Percentiles rank a stretch among this genome's conserved stretches.
Evolutionary conservation across 1,140 invertebrate genomes (phyloP).

Genomic region (Chymomyza costata): DNA sequence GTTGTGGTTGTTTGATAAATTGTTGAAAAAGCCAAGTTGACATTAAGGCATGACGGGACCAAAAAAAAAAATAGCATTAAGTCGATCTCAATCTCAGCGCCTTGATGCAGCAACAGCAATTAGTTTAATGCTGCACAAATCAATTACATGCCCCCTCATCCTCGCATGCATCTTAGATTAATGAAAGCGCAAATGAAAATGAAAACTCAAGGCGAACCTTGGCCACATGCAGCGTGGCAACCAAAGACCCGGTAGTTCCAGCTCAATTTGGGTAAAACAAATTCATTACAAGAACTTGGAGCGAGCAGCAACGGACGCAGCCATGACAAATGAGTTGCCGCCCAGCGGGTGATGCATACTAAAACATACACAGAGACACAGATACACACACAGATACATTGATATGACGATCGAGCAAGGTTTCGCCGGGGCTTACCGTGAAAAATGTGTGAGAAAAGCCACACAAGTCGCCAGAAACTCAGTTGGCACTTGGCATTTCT

Average conservation of each 20-base stretch:
- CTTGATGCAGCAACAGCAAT: too few species aligned
- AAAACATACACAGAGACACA: too few species aligned
- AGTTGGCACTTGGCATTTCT: too few species aligned
- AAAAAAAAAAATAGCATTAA: too few species aligned
- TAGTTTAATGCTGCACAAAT: too few species aligned
- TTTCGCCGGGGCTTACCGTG: slow-evolving; percentile 54
- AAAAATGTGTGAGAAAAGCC: slow-evolving; percentile 69
- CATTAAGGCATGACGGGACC: too few species aligned
- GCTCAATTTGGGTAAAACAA: slow-evolving; percentile 49
- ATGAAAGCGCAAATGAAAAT: slow-evolving; percentile 66
- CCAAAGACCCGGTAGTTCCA: slow-evolving; percentile 38
- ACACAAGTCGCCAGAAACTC: slow-evolving; percentile 49
- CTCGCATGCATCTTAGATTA: slow-evolving; percentile 30
- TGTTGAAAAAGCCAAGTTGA: too few species aligned
- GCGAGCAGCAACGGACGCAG: slow-evolving; percentile 24
- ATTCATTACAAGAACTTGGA: slow-evolving; percentile 44
- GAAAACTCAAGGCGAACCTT: slow-evolving; percentile 20
- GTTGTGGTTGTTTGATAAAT: too few species aligned
- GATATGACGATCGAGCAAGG: too few species aligned
- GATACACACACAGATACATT: too few species aligned
- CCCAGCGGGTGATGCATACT: slow-evolving; percentile 51
- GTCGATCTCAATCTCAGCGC: too few species aligned
- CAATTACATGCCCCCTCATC: slow-evolving; percentile 51
- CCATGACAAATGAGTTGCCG: slow-evolving; percentile 54
- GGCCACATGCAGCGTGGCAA: slow-evolving; percentile 48